Evolutionary conservation across 2,888 invertebrate species (phyloP).

Genomic region (Drosophila neoperkinsi): DNA sequence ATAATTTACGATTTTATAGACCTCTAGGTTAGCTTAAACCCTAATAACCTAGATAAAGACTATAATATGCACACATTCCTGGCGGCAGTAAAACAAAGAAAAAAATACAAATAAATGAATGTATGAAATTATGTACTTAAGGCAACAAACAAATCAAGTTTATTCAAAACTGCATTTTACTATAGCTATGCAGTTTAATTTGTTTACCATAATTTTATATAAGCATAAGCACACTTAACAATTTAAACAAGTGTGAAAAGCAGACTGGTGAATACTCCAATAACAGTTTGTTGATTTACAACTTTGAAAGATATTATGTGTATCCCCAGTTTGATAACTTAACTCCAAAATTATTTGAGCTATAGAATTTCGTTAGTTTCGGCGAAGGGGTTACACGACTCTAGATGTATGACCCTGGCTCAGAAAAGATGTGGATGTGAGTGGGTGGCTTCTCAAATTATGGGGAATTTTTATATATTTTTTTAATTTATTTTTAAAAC

Average conservation of each 20-base stretch:
- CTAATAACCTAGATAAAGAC: neutral
- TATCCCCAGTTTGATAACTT: neutral
- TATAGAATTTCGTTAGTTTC: neutral
- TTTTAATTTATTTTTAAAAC: neutral
- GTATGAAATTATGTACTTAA: neutral
- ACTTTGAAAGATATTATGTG: neutral
- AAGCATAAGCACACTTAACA: neutral
- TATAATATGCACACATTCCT: neutral
- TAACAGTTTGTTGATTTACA: neutral
- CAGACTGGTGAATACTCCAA: neutral
- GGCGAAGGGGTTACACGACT: neutral
- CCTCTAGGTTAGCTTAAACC: neutral
- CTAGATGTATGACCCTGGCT: neutral
- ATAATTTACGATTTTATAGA: slow-evolving; percentile 1
- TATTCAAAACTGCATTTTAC: no score
- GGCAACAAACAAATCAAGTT: neutral
- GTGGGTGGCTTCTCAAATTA: neutral
- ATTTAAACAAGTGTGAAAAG: neutral
- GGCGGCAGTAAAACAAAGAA: neutral
- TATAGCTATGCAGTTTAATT: neutral
- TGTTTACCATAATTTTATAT: neutral
- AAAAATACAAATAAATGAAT: neutral
- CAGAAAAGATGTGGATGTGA: neutral
- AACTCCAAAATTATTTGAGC: neutral
- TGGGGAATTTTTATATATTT: neutral